Conservation (phyloP, 2,888 invertebrate species). For the Scaptomyza reducta region DNA sequence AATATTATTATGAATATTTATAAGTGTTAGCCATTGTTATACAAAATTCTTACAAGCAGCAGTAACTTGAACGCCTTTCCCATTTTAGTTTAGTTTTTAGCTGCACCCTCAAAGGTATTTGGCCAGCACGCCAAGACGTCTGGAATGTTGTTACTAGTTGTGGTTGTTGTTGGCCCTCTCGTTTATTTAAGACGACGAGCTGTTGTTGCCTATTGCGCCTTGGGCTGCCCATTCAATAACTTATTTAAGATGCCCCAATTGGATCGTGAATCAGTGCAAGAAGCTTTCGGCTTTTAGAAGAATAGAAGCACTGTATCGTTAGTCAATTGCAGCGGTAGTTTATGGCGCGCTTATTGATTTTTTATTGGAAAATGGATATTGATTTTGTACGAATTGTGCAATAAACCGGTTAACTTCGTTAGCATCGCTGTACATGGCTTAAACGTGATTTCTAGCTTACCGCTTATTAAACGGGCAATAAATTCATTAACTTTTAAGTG, state of each 20-base stretch:
- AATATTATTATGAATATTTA: conserved; percentile 79
- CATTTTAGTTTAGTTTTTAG: not conserved
- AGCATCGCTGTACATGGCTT: conserved; percentile 2
- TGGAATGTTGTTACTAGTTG: conserved; percentile 38
- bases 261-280: not conserved
- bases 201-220: not conserved
- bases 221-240: conserved; percentile 10
- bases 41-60: not conserved
- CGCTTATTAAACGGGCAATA: conserved; percentile 46
- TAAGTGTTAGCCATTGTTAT: conserved; percentile 68
- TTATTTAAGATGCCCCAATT: conserved; percentile 20
- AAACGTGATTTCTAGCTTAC: conserved; percentile 46
- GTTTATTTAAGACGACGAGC: conserved; percentile 2
- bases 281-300: conserved; percentile 11
- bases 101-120: conserved; percentile 32
- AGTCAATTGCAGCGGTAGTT: conserved; percentile 53
- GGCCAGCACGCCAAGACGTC: conserved; percentile 55
- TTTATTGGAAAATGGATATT: conserved; percentile 71
- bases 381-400: conserved; percentile 67
- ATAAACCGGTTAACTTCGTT: conserved; percentile 61
- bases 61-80: not conserved
- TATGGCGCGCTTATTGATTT: conserved; percentile 67
- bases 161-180: conserved; percentile 5
- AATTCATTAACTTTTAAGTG: conserved; percentile 56
- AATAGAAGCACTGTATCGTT: conserved; percentile 35